phyloP scores from a whole-genome alignment of 2,113 vertebrate genomes.

The Protomyctophum bolini region DNA sequence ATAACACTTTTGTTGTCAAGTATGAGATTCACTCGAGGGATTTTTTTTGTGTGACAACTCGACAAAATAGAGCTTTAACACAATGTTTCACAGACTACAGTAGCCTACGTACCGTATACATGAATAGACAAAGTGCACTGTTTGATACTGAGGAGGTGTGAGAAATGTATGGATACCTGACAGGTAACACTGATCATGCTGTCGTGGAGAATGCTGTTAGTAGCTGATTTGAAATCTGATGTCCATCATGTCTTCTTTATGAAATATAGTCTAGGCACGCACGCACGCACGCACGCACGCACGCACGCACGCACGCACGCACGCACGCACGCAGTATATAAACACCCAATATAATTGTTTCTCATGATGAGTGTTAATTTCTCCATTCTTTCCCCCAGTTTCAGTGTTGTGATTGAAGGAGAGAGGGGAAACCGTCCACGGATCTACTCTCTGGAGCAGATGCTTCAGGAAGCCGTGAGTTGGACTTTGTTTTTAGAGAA shows the following conservation, averaged over 20 bases:
- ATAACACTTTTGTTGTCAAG: too few relatives aligned
- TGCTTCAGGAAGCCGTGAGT: conserved; percentile 94
- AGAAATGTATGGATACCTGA: too few relatives aligned
- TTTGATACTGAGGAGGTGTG: too few relatives aligned
- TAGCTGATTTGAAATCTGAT: too few relatives aligned
- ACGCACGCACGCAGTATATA: not conserved
- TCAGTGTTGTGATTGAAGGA: conserved; percentile 92
- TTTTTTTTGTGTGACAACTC: too few relatives aligned
- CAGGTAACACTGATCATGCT: too few relatives aligned
- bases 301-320: not conserved
- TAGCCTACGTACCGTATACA: not conserved
- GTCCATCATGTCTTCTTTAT: too few relatives aligned
- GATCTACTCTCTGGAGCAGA: conserved; percentile 94
- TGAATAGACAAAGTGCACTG: too few relatives aligned
- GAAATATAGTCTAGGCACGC: not conserved
- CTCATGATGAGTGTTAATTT: not conserved
- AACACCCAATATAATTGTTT: too few relatives aligned
- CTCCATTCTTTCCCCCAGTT: conserved; percentile 71
- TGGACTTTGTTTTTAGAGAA: not conserved
- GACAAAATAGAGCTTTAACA: not conserved
- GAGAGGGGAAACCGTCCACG: conserved; percentile 91
- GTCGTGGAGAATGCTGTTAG: too few relatives aligned
- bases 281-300: conserved; percentile 11
- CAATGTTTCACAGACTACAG: not conserved
- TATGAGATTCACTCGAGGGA: too few relatives aligned